Percentiles rank a stretch among this genome's conserved stretches.
These are phyloP conservation scores for Lysandra bellargus DNA, from an alignment of 2,888 invertebrate species.

Conservation along the genomic window DNA sequence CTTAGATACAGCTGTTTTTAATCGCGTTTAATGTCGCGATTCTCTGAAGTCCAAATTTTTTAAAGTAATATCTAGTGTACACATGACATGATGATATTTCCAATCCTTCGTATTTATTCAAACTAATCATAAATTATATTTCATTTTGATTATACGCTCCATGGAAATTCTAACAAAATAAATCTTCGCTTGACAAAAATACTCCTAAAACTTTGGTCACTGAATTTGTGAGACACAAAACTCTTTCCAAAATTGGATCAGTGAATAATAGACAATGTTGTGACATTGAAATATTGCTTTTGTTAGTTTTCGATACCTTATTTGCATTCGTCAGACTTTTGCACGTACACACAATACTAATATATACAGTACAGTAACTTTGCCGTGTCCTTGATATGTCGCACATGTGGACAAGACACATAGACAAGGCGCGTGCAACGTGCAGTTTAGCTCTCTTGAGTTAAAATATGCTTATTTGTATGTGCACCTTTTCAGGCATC, in stretches of 20 bases:
- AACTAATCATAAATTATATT: too few species aligned
- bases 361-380: too few species aligned
- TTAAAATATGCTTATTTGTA: too few species aligned
- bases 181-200: background rate
- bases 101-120: too few species aligned
- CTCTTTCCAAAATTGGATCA: background rate
- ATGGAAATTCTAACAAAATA: background rate
- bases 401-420: background rate
- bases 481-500: too few species aligned
- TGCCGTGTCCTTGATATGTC: background rate
- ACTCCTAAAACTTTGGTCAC: background rate
- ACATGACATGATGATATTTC: too few species aligned
- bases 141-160: background rate
- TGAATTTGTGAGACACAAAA: constrained; percentile 9
- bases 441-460: background rate
- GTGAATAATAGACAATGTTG: background rate
- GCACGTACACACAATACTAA: background rate
- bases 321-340: constrained; percentile 6
- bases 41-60: background rate
- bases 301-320: constrained; percentile 13
- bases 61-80: too few species aligned
- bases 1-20: background rate
- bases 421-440: background rate
- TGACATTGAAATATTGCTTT: constrained; percentile 18
- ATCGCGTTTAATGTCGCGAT: background rate